phyloP scores from a whole-genome alignment of 2,888 invertebrate species.

The Leptarthrus brevirostris region DNA sequence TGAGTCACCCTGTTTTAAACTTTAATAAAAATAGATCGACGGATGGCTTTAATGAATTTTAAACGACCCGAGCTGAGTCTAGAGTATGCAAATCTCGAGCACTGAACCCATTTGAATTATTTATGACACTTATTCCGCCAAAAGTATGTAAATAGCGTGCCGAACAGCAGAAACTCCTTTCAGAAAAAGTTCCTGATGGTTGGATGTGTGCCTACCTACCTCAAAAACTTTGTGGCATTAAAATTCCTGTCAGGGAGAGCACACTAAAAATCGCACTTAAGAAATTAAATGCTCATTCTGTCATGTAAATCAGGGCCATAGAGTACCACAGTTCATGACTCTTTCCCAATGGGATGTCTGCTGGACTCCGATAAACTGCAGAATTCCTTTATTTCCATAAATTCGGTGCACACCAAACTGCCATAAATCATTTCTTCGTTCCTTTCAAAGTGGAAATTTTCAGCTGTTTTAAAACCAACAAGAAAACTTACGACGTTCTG shows the following conservation, averaged over 20 bases:
- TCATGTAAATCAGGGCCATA: slow-evolving; percentile 30
- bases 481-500: background rate
- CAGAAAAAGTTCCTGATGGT: background rate
- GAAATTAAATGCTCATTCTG: slow-evolving; percentile 39
- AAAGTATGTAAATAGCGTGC: slow-evolving; percentile 9
- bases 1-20: no score
- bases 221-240: slow-evolving; percentile 34
- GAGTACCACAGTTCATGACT: background rate
- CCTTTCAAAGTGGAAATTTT: background rate
- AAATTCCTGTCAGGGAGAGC: slow-evolving; percentile 31
- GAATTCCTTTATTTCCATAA: background rate
- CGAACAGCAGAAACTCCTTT: slow-evolving; percentile 14
- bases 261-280: slow-evolving; percentile 29
- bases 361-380: background rate
- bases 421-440: slow-evolving; percentile 6
- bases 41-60: background rate
- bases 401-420: slow-evolving; percentile 6
- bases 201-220: background rate
- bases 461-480: background rate
- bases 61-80: background rate
- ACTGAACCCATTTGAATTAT: slow-evolving; percentile 24
- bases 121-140: slow-evolving; percentile 14
- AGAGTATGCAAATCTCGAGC: slow-evolving; percentile 12
- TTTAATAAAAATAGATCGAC: slow-evolving; percentile 5
- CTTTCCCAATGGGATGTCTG: background rate